Conservation (phyloP, 2,797 vertebrate genomes). For the Semaprochilodus insignis region DNA sequence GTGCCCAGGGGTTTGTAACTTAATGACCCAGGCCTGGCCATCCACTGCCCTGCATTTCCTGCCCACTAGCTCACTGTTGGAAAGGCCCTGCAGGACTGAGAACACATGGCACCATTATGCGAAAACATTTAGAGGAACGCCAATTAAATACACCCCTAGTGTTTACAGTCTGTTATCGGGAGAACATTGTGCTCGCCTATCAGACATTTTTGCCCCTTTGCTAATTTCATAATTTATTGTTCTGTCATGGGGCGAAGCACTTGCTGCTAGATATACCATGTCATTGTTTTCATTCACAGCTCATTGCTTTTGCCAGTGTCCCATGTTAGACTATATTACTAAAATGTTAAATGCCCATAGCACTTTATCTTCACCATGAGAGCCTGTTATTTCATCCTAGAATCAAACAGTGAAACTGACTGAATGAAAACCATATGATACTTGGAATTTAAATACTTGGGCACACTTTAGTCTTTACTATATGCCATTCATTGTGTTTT, state of each 20-base stretch:
- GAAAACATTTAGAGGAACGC: conserved; percentile 40
- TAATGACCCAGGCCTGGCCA: background rate
- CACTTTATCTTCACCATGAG: conserved; percentile 9
- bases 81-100: conserved; percentile 19
- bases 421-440: conserved; percentile 20
- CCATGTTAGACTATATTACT: conserved; percentile 1
- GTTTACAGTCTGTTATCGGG: conserved; percentile 41
- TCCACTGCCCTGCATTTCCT: background rate
- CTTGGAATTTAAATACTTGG: too few species aligned
- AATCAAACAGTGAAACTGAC: conserved; percentile 23
- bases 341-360: background rate
- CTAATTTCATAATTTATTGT: conserved; percentile 31
- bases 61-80: conserved; percentile 13
- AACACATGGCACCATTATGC: conserved; percentile 41
- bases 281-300: conserved; percentile 10
- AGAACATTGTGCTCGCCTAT: conserved; percentile 6
- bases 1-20: too few species aligned
- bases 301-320: background rate
- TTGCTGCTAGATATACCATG: conserved; percentile 14
- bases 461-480: too few species aligned
- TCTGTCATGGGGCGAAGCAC: conserved; percentile 17
- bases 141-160: conserved; percentile 44
- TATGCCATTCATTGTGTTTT: too few species aligned
- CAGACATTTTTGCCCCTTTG: conserved; percentile 28
- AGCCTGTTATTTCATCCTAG: conserved; percentile 1